Conservation (phyloP, 2,113 vertebrate genomes). For the Sander vitreus region DNA sequence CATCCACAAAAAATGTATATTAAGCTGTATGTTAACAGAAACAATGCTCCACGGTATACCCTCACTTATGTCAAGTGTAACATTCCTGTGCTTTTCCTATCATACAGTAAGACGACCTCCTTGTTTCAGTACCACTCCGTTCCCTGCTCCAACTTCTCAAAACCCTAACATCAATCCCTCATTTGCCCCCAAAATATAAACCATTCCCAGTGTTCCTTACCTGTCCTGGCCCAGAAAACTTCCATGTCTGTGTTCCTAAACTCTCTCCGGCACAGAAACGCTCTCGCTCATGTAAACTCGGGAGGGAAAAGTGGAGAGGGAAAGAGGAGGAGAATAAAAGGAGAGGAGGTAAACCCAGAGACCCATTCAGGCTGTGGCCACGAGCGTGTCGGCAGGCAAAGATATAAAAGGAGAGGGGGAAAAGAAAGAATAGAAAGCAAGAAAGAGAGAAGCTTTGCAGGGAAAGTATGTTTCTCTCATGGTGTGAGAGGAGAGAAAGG, state of each 20-base stretch:
- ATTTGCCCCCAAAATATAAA: background rate
- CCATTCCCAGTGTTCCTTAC: conserved; percentile 55
- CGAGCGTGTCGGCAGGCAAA: conserved; percentile 35
- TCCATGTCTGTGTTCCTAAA: conserved; percentile 67
- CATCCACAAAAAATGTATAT: background rate
- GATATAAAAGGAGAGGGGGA: conserved; percentile 5
- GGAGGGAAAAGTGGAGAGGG: background rate
- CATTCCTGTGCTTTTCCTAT: conserved; percentile 52
- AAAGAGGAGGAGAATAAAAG: conserved; percentile 5
- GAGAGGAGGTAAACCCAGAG: conserved; percentile 59
- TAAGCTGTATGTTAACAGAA: background rate
- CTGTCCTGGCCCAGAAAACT: conserved; percentile 74
- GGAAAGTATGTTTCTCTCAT: conserved; percentile 3
- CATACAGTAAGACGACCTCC: conserved; percentile 17
- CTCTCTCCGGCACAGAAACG: conserved; percentile 12
- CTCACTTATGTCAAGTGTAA: conserved; percentile 37
- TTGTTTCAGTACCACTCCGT: conserved; percentile 19
- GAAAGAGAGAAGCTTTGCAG: background rate
- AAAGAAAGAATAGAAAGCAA: background rate
- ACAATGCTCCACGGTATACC: background rate
- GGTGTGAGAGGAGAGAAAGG: conserved; percentile 59
- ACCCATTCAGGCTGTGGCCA: conserved; percentile 65
- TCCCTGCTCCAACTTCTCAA: conserved; percentile 18
- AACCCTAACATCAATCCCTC: background rate
- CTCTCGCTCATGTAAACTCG: conserved; percentile 25